Evolutionary conservation across 2,797 vertebrate species (phyloP).

Genomic region (Syndactyla subalaris): DNA sequence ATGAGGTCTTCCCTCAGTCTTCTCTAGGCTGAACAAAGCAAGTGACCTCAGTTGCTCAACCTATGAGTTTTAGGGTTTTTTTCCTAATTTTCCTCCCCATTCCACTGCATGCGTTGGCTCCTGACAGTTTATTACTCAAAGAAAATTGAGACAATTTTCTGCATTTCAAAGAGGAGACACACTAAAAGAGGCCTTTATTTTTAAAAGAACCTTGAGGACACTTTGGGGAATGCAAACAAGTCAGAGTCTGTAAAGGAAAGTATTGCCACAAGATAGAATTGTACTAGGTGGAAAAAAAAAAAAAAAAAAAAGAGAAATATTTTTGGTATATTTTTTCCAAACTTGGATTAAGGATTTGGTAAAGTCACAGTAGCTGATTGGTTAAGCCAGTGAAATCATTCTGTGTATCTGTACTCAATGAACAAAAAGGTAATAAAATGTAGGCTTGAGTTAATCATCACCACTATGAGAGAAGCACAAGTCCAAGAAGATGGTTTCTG

Average conservation of each 20-base stretch:
- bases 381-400: not conserved
- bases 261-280: not conserved
- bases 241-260: not conserved
- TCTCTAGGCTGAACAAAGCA: not conserved
- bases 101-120: not conserved
- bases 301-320: too few relatives aligned
- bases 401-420: not conserved
- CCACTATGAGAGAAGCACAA: not conserved
- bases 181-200: not conserved
- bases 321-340: not conserved
- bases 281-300: not conserved
- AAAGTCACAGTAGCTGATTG: not conserved
- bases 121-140: not conserved
- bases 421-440: not conserved
- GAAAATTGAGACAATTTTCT: not conserved
- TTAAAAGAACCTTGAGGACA: not conserved
- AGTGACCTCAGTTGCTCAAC: not conserved
- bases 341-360: not conserved
- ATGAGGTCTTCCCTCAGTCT: not conserved
- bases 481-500: not conserved
- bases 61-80: rapidly evolving
- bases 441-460: not conserved
- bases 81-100: not conserved
- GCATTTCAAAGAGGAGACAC: not conserved
- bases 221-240: not conserved